A percentile compares a stretch with the other conserved stretches of the same genome.
These are phyloP conservation scores for Scortum barcoo DNA, from an alignment of 2,113 vertebrate species.

Conservation along the genomic window DNA sequence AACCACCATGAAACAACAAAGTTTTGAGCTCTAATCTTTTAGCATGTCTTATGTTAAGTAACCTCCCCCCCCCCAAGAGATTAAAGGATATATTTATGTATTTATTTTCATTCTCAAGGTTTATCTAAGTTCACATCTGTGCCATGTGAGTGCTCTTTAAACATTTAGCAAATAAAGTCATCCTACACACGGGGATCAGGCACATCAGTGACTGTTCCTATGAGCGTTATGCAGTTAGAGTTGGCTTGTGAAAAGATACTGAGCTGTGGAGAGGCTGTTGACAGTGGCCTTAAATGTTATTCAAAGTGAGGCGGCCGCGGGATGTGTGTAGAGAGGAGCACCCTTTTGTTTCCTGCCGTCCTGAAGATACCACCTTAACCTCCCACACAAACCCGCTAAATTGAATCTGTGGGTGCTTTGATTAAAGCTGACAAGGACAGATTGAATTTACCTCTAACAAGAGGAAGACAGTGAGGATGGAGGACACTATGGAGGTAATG, in stretches of 20 bases:
- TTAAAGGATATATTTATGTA: constrained; percentile 50
- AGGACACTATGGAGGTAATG: constrained; percentile 63
- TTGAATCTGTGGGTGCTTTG: constrained; percentile 80
- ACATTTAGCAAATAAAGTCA: constrained; percentile 36
- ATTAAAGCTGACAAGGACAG: constrained; percentile 84
- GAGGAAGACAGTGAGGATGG: constrained; percentile 65
- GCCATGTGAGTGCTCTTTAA: constrained; percentile 8
- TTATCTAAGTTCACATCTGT: constrained; percentile 39
- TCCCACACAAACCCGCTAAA: constrained; percentile 76
- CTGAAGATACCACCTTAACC: constrained; percentile 73
- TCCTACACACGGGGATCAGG: constrained; percentile 34
- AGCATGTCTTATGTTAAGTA: constrained; percentile 31
- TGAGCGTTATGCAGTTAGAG: constrained; percentile 33
- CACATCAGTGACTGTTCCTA: constrained; percentile 43
- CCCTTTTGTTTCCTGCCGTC: constrained; percentile 61
- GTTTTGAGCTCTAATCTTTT: constrained; percentile 42
- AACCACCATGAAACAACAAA: constrained; percentile 57
- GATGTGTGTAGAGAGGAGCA: constrained; percentile 58
- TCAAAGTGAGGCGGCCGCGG: constrained; percentile 38
- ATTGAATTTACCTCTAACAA: constrained; percentile 82
- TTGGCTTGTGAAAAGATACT: constrained; percentile 38
- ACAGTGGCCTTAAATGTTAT: constrained; percentile 59
- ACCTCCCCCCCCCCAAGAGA: constrained; percentile 37
- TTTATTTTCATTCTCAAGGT: constrained; percentile 49
- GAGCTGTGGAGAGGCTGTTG: constrained; percentile 46